Base-by-base conservation (phyloP, 2,113 vertebrate species). In the Festucalex cinctus region DNA sequence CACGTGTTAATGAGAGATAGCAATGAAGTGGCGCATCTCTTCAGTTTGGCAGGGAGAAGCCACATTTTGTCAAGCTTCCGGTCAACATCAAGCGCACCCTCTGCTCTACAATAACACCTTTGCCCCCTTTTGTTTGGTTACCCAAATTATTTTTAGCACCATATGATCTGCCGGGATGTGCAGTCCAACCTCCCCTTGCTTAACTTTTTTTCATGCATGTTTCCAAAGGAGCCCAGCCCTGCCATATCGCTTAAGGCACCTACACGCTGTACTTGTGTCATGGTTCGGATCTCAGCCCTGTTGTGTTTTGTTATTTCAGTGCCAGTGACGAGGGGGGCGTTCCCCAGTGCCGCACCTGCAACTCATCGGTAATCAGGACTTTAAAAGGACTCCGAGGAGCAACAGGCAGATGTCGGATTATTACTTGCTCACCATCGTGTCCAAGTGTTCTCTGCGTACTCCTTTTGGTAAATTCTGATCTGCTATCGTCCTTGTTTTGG, bases 31-130 rank as follows among this genome's bases (percentile, higher is more conserved):
- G 77, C 54, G 76, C 81, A 77, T 76, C 81, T 76, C 81, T 80
- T 79, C 87, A 66, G 43, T 66, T 87, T 88, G 90, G 87, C 84
- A 81, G 63, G 49, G 59, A 78, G 74, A 65, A 19, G 77, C 22
- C 74, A 67, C 68, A 61, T 74, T 82, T 86, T 90, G 87, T 90
- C 88, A 77, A 77, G 63, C 71, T 76, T 88, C 85, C 88, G 87
- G 86, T 79, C 80, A 58, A 80, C 86, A 85, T 89, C 82, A 89
- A 83, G 83, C 70, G 28, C 44, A 67, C 63, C 63, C 26, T 37
- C 56, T n/a, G 63, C 65, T 66, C 67, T 46, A 68, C 67, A 64
- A 49, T 63, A 68, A 74, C 72, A 66, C 71, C 71, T 73, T 82
- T 66, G 61, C 71, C 74, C 71, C 66, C 24, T 49, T 35, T 28